Conservation (phyloP, 2,888 invertebrate genomes). For the Protula sp. region DNA sequence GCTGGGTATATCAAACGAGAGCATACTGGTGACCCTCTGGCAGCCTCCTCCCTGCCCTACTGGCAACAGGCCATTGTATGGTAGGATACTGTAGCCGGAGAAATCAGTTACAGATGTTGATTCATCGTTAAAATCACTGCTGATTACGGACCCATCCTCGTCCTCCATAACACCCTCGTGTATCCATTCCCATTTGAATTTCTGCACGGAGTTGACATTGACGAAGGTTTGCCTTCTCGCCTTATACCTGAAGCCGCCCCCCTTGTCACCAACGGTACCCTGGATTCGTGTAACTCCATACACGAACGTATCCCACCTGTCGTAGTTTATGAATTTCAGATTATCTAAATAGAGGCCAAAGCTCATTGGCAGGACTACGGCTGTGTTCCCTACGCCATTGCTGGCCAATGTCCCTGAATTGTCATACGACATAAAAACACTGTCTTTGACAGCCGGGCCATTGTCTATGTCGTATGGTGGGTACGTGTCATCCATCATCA, state of each 20-base stretch:
- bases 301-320: not conserved
- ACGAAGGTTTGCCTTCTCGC: slow-evolving; percentile 20
- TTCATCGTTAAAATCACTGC: too few relatives aligned
- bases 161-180: slow-evolving; percentile 27
- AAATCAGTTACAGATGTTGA: too few relatives aligned
- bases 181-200: slow-evolving; percentile 18
- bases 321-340: not conserved
- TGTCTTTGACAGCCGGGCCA: too few relatives aligned
- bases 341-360: not conserved
- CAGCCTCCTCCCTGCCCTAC: too few relatives aligned
- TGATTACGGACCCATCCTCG: slow-evolving; percentile 34
- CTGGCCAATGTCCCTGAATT: too few relatives aligned
- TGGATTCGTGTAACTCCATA: slow-evolving; percentile 3
- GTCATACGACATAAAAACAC: too few relatives aligned
- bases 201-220: slow-evolving; percentile 22
- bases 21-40: too few relatives aligned
- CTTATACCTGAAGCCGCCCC: slow-evolving; percentile 32
- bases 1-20: too few relatives aligned
- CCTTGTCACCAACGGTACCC: slow-evolving; percentile 9
- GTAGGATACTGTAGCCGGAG: too few relatives aligned
- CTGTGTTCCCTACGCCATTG: too few relatives aligned
- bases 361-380: not conserved
- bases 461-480: too few relatives aligned
- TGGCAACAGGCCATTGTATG: too few relatives aligned
- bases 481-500: not conserved